Evolutionary conservation across 2,797 vertebrate genomes (phyloP).

Genomic region (Falco concolor): DNA sequence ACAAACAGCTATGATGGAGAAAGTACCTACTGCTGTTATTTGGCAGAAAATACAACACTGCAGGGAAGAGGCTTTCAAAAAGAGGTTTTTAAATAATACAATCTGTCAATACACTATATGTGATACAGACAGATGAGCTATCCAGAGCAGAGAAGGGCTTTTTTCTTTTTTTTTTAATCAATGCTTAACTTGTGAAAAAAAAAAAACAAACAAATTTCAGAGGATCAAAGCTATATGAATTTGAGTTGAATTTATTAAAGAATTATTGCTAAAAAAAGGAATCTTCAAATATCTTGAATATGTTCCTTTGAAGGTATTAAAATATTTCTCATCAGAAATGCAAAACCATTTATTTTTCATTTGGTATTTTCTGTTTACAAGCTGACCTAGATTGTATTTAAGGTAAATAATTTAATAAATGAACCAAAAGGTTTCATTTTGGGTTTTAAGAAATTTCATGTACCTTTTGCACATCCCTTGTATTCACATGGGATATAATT

Average conservation of each 20-base stretch:
- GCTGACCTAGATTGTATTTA: neutral
- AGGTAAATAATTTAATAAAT: neutral
- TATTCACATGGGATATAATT: neutral
- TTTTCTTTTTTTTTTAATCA: neutral
- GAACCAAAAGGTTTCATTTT: neutral
- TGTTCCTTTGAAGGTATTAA: constrained; percentile 6
- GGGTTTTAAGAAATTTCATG: neutral
- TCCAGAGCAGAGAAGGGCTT: neutral
- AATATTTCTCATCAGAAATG: neutral
- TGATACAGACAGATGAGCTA: neutral
- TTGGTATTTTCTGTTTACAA: neutral
- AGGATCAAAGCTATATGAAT: neutral
- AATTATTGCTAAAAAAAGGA: neutral
- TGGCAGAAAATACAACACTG: neutral
- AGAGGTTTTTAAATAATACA: neutral
- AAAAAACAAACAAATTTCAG: neutral
- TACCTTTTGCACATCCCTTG: neutral
- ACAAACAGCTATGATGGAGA: neutral
- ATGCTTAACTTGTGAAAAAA: neutral
- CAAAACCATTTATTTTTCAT: neutral
- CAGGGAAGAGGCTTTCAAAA: neutral
- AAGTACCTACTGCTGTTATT: neutral
- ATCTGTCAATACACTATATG: neutral
- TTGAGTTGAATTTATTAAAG: neutral
- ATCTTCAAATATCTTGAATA: neutral